Evolutionary conservation across 2,888 invertebrate genomes (phyloP), one percentile per base, ranked within the genome.

Genomic region (Trichopria drosophilae): DNA sequence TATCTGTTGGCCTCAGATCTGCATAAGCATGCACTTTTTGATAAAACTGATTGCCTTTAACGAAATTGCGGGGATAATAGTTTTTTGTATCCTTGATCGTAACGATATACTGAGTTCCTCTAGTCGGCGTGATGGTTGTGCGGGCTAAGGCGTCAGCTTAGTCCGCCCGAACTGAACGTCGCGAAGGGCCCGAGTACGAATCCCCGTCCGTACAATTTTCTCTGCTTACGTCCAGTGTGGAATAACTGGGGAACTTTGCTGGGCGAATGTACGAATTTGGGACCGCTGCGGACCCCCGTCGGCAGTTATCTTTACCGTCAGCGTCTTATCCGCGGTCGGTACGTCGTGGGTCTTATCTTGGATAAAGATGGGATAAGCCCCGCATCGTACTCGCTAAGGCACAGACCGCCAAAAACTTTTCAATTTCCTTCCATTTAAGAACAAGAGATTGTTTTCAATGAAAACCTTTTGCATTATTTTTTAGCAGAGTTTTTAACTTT

Each of bases 21-120:
- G 32, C 32, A 32, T 59, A 57, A 23, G 45, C n/a, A 20, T 45
- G 34, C 6, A 57, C 49, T 24, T 23, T 48, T 12, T 32, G 16
- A 19, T 35, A 46, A 22, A 28, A 50, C 15, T 40, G 41, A 12
- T 16, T 4, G n/a, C 39, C 53, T 40, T 55, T 55, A n/a, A 54
- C 41, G 28, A 58, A 60, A 24, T 39, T 35, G 19, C 56, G 41
- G 41, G 51, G 45, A 15, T 39, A 36, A 45, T 53, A 53, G 40
- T 48, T 60, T 46, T 57, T 57, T 10, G 57, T 51, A 20, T 56
- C 53, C 16, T 41, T 48, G 28, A 58, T 48, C 6, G 50, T 46
- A 20, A 58, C 53, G 12, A 53, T 37, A 47, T 29, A 58, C 41
- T 43, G 43, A 12, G 43, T 45, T 7, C 48, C 50, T 29, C 35